A percentile compares a stretch with the other conserved stretches of the same genome.
phyloP scores from a whole-genome alignment of 2,888 invertebrate genomes.

The Tubiluchus corallicola region DNA sequence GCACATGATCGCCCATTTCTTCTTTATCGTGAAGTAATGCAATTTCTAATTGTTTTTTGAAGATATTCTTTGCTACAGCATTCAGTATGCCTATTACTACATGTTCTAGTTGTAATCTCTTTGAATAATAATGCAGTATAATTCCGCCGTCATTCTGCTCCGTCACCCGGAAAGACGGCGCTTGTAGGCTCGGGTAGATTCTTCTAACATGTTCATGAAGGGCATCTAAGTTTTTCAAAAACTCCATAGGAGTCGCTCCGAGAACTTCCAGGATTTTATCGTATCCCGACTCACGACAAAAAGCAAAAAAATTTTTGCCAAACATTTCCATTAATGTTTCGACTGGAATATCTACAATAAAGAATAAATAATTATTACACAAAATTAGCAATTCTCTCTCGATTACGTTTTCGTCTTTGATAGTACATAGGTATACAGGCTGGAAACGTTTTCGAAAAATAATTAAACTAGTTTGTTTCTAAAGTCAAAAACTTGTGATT shows the following conservation, averaged over 20 bases:
- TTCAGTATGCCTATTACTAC: slow-evolving; percentile 94
- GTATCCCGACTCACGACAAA: slow-evolving; percentile 91
- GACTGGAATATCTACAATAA: slow-evolving; percentile 58
- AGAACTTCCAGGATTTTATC: slow-evolving; percentile 83
- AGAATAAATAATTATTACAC: too few species aligned
- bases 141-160: slow-evolving; percentile 74
- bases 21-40: slow-evolving; percentile 63
- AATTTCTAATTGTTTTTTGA: slow-evolving; percentile 78
- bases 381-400: too few species aligned
- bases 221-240: slow-evolving; percentile 85
- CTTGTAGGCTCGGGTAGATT: slow-evolving; percentile 79
- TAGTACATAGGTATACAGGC: too few species aligned
- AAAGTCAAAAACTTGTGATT: too few species aligned
- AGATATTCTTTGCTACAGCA: slow-evolving; percentile 83
- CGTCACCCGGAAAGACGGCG: slow-evolving; percentile 86
- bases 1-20: slow-evolving; percentile 63
- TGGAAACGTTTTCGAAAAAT: too few species aligned
- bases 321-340: slow-evolving; percentile 71
- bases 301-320: slow-evolving; percentile 86
- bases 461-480: too few species aligned
- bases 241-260: slow-evolving; percentile 83
- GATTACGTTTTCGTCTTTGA: too few species aligned
- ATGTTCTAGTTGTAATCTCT: slow-evolving; percentile 75
- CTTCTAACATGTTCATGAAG: slow-evolving; percentile 86
- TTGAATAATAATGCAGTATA: slow-evolving; percentile 85